These are phyloP conservation scores for Nannoperca australis DNA, from an alignment of 2,797 vertebrate genomes.

Conservation along the genomic window DNA sequence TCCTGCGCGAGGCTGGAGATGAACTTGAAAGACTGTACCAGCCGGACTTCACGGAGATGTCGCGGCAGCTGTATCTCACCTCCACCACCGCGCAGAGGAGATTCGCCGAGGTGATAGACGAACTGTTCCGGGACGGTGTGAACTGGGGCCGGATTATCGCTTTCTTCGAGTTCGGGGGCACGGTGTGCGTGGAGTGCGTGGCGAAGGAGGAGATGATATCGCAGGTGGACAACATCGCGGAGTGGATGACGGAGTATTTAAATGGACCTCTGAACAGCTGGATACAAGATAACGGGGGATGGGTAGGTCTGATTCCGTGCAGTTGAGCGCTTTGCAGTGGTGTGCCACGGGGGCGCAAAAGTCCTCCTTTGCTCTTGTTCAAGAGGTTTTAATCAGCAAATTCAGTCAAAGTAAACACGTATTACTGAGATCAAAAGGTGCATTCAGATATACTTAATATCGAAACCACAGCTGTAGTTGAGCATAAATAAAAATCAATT, in stretches of 20 bases:
- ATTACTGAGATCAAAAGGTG: neutral
- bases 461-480: conserved; percentile 39
- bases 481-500: conserved; percentile 33
- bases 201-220: conserved; percentile 93
- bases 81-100: conserved; percentile 90
- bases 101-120: conserved; percentile 95
- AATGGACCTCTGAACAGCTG: conserved; percentile 94
- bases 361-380: conserved; percentile 19
- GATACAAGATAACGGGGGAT: conserved; percentile 99
- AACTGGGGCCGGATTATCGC: conserved; percentile 99
- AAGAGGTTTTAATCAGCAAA: neutral
- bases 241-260: conserved; percentile 99
- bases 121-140: conserved; percentile 97
- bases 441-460: neutral
- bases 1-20: conserved; percentile 93
- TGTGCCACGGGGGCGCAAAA: conserved; percentile 62
- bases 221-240: conserved; percentile 93
- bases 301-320: conserved; percentile 90
- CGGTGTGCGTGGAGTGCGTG: conserved; percentile 95
- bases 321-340: conserved; percentile 51
- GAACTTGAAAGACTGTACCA: conserved; percentile 94
- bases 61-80: conserved; percentile 93
- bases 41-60: conserved; percentile 95
- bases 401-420: neutral
- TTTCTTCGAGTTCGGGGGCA: conserved; percentile 98